Conservation (phyloP, 2,888 invertebrate species). For the Ceramica pisi region DNA sequence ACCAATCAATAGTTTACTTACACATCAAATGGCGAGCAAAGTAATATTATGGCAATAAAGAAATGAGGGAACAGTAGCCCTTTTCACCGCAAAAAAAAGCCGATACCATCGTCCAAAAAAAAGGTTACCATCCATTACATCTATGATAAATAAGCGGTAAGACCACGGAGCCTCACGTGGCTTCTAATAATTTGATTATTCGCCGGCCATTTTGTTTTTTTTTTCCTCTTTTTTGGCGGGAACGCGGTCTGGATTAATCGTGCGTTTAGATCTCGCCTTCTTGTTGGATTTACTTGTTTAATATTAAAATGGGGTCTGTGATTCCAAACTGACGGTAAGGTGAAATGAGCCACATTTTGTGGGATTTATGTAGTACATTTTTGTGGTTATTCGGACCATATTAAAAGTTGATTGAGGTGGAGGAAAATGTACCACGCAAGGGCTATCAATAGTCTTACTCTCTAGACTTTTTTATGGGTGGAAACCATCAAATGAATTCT, state of each 20-base stretch:
- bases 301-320: conserved; percentile 69
- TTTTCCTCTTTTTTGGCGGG: conserved; percentile 65
- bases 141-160: conserved; percentile 81
- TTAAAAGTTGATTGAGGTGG: conserved; percentile 28
- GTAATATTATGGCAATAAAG: background rate
- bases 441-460: no score
- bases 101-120: conserved; percentile 62
- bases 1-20: no score
- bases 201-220: conserved; percentile 77
- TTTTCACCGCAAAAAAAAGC: conserved; percentile 4
- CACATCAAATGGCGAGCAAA: background rate
- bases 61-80: background rate
- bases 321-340: conserved; percentile 65
- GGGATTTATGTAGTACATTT: conserved; percentile 54
- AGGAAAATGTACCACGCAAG: background rate
- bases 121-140: conserved; percentile 78
- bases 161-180: conserved; percentile 78
- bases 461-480: no score
- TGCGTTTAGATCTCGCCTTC: conserved; percentile 68
- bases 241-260: conserved; percentile 74
- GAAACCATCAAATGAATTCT: no score
- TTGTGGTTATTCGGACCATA: conserved; percentile 46
- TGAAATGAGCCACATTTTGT: conserved; percentile 51
- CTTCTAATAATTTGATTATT: conserved; percentile 82
- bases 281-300: conserved; percentile 69